phyloP scores from a whole-genome alignment of 1,140 invertebrate genomes.

The Andrena cerasifolii region DNA sequence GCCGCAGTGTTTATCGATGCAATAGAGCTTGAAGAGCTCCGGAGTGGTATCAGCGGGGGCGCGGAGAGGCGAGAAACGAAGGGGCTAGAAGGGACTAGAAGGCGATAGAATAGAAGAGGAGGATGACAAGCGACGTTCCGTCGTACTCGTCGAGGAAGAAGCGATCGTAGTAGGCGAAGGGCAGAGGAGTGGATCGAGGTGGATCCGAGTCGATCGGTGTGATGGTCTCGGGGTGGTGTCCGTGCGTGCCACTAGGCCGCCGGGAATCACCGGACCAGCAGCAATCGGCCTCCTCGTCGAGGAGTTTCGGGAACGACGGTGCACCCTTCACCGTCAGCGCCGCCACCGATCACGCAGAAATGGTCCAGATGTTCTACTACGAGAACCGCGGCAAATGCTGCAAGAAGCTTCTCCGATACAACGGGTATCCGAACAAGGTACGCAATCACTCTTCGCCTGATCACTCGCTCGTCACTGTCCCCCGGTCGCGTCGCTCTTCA shows the following conservation, averaged over 20 bases:
- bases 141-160: constrained; percentile 44
- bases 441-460: no score
- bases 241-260: constrained; percentile 80
- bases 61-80: background rate
- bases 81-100: background rate
- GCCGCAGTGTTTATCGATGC: constrained; percentile 16
- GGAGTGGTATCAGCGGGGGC: background rate
- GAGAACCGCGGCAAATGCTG: constrained; percentile 88
- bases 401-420: constrained; percentile 87
- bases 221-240: constrained; percentile 82
- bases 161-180: constrained; percentile 57
- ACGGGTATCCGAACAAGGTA: constrained; percentile 88
- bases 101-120: background rate
- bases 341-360: constrained; percentile 77
- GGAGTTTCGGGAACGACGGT: constrained; percentile 67
- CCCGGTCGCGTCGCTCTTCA: no score
- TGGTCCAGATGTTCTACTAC: constrained; percentile 89
- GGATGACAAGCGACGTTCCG: constrained; percentile 34
- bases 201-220: constrained; percentile 65
- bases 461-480: no score
- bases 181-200: constrained; percentile 49
- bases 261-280: constrained; percentile 76
- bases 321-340: constrained; percentile 77
- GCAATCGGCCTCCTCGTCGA: constrained; percentile 56
- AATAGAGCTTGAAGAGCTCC: constrained; percentile 24